Conservation (phyloP, 2,797 vertebrate genomes). For the Helostoma temminkii region DNA sequence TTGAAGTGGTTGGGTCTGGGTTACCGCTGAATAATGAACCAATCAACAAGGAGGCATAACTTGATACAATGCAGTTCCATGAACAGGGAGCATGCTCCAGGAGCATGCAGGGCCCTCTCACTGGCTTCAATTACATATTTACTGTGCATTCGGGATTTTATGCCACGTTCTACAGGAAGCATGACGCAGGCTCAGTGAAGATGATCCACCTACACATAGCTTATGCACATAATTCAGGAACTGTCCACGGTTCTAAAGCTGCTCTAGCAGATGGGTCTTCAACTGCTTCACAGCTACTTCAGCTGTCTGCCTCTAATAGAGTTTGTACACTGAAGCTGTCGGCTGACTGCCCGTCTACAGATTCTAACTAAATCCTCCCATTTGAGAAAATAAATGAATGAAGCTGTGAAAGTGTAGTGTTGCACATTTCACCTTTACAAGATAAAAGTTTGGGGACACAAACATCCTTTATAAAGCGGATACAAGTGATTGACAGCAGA, state of each 20-base stretch:
- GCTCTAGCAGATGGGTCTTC: neutral
- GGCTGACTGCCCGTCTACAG: slow-evolving; percentile 10
- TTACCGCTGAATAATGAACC: too few relatives aligned
- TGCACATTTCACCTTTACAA: slow-evolving; percentile 1
- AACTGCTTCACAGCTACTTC: neutral
- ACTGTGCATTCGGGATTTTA: too few relatives aligned
- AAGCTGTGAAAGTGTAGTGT: slow-evolving; percentile 14
- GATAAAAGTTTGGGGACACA: neutral
- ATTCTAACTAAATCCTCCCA: slow-evolving; percentile 21
- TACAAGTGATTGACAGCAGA: slow-evolving; percentile 29
- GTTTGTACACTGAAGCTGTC: slow-evolving; percentile 4
- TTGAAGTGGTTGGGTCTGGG: too few relatives aligned
- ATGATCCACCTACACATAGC: neutral
- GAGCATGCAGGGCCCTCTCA: too few relatives aligned
- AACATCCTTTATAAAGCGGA: slow-evolving; percentile 20
- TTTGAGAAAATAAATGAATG: slow-evolving; percentile 25
- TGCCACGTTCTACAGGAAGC: too few relatives aligned
- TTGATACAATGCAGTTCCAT: too few relatives aligned
- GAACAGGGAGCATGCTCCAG: too few relatives aligned
- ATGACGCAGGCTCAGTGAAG: neutral
- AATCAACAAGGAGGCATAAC: too few relatives aligned
- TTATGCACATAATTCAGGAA: neutral
- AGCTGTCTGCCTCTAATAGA: slow-evolving; percentile 15
- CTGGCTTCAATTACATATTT: too few relatives aligned
- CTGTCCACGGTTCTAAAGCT: slow-evolving; percentile 63